Conservation (phyloP, 2,888 invertebrate genomes). For the Clistopyga incitator region DNA sequence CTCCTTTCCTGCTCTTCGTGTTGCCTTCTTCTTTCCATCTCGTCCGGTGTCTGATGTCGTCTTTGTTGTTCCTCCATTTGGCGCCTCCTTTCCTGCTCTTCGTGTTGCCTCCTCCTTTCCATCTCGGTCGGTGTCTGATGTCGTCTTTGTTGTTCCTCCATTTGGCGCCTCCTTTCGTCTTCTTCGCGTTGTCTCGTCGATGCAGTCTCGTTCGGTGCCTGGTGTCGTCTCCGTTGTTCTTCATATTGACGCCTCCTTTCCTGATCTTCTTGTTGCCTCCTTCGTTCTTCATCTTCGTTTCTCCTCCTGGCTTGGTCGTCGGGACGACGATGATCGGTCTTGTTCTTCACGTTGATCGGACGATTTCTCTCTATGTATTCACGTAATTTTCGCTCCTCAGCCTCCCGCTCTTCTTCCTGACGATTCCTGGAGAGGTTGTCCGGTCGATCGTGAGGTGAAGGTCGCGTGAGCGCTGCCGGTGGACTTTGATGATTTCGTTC, state of each 20-base stretch:
- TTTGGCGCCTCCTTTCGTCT: conserved; percentile 1
- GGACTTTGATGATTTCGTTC: conserved; percentile 42
- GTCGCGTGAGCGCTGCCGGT: conserved; percentile 55
- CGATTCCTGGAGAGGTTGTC: conserved; percentile 26
- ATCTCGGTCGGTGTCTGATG: neutral
- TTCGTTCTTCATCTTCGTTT: conserved; percentile 29
- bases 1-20: conserved; percentile 39
- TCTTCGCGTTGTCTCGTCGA: conserved; percentile 46
- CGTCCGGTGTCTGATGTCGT: conserved; percentile 12
- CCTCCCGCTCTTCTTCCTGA: conserved; percentile 31
- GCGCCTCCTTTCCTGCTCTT: conserved; percentile 29
- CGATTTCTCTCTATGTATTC: conserved; percentile 74
- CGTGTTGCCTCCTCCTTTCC: neutral
- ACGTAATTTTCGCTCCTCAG: conserved; percentile 58
- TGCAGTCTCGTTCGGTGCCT: conserved; percentile 48
- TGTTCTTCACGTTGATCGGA: conserved; percentile 68
- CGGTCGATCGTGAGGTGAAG: conserved; percentile 38
- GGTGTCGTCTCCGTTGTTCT: conserved; percentile 30
- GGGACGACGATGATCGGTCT: conserved; percentile 16
- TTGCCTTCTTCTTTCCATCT: conserved; percentile 30
- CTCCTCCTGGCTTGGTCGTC: conserved; percentile 40
- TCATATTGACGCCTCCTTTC: no score
- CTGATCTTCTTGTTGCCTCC: conserved; percentile 31
- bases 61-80: conserved; percentile 24
- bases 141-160: neutral